Percentiles rank a stretch among this genome's conserved stretches.
These are phyloP conservation scores for Hymenopus coronatus DNA, from an alignment of 2,888 invertebrate genomes.

Conservation along the genomic window DNA sequence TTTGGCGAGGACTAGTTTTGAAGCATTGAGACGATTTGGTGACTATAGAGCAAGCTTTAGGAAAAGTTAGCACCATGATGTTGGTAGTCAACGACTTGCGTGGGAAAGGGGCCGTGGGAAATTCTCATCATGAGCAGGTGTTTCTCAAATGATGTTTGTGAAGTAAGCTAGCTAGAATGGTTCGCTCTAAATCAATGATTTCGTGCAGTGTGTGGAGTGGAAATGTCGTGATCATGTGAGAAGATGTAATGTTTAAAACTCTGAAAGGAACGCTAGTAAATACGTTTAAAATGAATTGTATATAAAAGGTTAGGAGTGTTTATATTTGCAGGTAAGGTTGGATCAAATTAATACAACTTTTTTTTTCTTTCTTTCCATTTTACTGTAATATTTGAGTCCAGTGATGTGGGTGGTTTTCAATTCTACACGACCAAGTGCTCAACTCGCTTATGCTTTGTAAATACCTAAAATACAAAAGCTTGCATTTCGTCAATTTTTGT, in stretches of 20 bases:
- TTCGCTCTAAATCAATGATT: constrained; percentile 35
- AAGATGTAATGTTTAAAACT: neutral
- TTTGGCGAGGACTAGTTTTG: too few species aligned
- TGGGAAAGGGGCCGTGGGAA: constrained; percentile 52
- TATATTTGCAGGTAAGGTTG: constrained; percentile 15
- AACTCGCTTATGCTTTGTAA: too few species aligned
- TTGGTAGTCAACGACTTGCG: constrained; percentile 34
- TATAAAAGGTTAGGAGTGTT: constrained; percentile 3
- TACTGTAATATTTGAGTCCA: neutral
- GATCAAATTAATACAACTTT: neutral
- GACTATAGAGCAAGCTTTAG: neutral
- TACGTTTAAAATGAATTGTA: neutral
- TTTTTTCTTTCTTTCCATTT: neutral
- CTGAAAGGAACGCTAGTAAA: neutral
- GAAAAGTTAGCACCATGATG: constrained; percentile 18
- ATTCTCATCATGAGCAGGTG: constrained; percentile 72
- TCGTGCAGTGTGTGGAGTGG: constrained; percentile 26
- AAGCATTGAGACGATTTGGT: neutral
- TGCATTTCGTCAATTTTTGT: too few species aligned
- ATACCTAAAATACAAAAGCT: too few species aligned
- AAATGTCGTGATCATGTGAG: constrained; percentile 13
- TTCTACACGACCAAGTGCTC: too few species aligned
- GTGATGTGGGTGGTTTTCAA: too few species aligned
- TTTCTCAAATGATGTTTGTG: constrained; percentile 57
- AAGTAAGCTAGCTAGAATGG: constrained; percentile 33